Conservation (phyloP, 2,113 vertebrate genomes). For the Charadrius vociferus region DNA sequence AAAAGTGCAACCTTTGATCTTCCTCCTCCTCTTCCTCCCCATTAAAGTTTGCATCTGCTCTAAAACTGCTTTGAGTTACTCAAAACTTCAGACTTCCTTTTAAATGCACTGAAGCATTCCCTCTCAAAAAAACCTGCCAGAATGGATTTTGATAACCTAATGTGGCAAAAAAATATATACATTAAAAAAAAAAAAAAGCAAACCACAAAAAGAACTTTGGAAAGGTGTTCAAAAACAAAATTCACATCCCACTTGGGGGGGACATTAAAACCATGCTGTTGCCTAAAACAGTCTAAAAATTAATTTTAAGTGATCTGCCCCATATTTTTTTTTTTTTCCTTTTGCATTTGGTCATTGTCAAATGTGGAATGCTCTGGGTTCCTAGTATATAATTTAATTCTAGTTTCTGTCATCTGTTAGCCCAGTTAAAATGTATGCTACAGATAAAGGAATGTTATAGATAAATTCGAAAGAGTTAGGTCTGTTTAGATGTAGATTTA, state of each 20-base stretch:
- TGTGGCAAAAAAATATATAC: slow-evolving; percentile 62
- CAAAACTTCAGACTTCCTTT: slow-evolving; percentile 83
- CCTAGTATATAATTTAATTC: slow-evolving; percentile 89
- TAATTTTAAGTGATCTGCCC: slow-evolving; percentile 82
- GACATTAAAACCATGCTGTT: slow-evolving; percentile 84
- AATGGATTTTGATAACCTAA: slow-evolving; percentile 81
- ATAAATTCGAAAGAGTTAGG: slow-evolving; percentile 83
- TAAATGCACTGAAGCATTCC: slow-evolving; percentile 87
- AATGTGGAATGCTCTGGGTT: slow-evolving; percentile 87
- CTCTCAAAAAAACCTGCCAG: slow-evolving; percentile 82
- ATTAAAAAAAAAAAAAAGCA: neutral
- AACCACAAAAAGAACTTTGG: slow-evolving; percentile 67
- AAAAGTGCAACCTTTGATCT: slow-evolving; percentile 89
- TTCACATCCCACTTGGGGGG: slow-evolving; percentile 67
- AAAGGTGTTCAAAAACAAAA: slow-evolving; percentile 69
- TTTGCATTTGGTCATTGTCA: slow-evolving; percentile 87
- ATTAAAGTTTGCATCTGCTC: slow-evolving; percentile 84
- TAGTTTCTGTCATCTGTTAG: slow-evolving; percentile 88
- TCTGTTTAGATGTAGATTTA: slow-evolving; percentile 83
- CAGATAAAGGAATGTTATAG: slow-evolving; percentile 86
- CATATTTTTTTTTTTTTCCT: slow-evolving; percentile 51
- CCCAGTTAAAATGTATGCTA: slow-evolving; percentile 85
- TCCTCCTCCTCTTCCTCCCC: slow-evolving; percentile 80
- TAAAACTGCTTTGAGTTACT: slow-evolving; percentile 87
- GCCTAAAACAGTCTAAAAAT: slow-evolving; percentile 84